Evolutionary conservation across 2,888 invertebrate genomes (phyloP).

Genomic region (Trissolcus japonicus): DNA sequence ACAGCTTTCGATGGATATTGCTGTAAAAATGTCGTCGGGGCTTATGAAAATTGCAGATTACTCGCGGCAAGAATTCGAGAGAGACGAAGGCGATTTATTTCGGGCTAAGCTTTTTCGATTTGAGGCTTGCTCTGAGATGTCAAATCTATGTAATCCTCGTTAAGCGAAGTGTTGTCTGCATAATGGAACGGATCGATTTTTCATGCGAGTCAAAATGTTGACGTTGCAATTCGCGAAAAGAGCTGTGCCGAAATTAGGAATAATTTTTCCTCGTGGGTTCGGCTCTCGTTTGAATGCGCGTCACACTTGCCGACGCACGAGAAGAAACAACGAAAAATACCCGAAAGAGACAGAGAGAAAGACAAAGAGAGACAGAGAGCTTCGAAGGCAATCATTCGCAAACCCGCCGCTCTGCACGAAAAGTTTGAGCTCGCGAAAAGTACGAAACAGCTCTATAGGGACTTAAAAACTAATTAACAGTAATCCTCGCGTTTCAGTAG

Average conservation of each 20-base stretch:
- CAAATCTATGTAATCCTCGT: conserved; percentile 30
- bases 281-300: conserved; percentile 3
- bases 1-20: conserved; percentile 30
- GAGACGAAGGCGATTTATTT: conserved; percentile 29
- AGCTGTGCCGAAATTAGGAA: neutral
- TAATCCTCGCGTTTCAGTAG: conserved; percentile 45
- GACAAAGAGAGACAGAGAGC: neutral
- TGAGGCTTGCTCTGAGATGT: conserved; percentile 6
- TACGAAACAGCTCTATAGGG: conserved; percentile 53
- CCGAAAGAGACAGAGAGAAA: conserved; percentile 19
- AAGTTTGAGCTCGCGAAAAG: conserved; percentile 50
- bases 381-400: conserved; percentile 47
- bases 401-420: conserved; percentile 20
- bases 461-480: conserved; percentile 57
- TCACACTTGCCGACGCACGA: neutral
- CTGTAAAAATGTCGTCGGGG: conserved; percentile 39
- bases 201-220: neutral
- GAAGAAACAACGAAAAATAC: conserved; percentile 12
- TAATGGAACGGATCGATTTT: conserved; percentile 28
- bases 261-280: neutral
- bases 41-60: conserved; percentile 49
- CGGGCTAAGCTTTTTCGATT: conserved; percentile 21
- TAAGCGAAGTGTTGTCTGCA: conserved; percentile 22
- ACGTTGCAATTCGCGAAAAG: too few relatives aligned
- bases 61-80: conserved; percentile 30